Percentiles rank a stretch among this genome's conserved stretches.
These are phyloP conservation scores for Folsomia candida DNA, from an alignment of 2,888 invertebrate species.

Conservation along the genomic window DNA sequence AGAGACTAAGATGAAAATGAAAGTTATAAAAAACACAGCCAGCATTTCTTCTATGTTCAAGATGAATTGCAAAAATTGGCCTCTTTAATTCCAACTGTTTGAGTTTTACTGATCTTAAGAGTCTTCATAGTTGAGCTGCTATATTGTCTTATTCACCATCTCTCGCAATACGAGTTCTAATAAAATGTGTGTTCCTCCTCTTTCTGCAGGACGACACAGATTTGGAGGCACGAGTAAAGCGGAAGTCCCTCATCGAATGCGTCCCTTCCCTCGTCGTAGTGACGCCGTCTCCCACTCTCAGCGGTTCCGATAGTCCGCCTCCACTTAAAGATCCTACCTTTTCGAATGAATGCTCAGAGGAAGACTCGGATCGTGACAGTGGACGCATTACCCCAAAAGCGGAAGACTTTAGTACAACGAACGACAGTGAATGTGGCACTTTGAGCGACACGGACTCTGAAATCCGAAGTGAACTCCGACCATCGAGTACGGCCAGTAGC, in stretches of 20 bases:
- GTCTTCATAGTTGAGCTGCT: no score
- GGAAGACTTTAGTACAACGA: slow-evolving; percentile 34
- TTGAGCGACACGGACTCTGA: slow-evolving; percentile 49
- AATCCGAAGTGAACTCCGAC: slow-evolving; percentile 29
- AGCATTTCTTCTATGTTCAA: no score
- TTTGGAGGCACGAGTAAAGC: no score
- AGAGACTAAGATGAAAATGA: no score
- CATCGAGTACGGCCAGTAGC: slow-evolving; percentile 39
- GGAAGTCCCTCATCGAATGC: slow-evolving; percentile 48
- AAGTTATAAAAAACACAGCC: no score
- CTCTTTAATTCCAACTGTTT: no score
- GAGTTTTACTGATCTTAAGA: no score
- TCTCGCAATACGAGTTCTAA: no score
- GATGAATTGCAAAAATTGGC: no score
- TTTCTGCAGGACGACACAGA: no score
- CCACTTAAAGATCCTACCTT: slow-evolving; percentile 39
- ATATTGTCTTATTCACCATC: no score
- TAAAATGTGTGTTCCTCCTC: no score
- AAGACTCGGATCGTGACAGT: slow-evolving; percentile 39
- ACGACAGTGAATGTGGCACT: slow-evolving; percentile 44
- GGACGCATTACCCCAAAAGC: slow-evolving; percentile 42
- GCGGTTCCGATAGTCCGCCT: slow-evolving; percentile 44
- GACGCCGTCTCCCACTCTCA: slow-evolving; percentile 49
- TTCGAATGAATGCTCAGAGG: slow-evolving; percentile 16
- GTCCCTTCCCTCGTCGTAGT: slow-evolving; percentile 50